Conservation (phyloP, 2,797 vertebrate species). For the Allobates femoralis region DNA sequence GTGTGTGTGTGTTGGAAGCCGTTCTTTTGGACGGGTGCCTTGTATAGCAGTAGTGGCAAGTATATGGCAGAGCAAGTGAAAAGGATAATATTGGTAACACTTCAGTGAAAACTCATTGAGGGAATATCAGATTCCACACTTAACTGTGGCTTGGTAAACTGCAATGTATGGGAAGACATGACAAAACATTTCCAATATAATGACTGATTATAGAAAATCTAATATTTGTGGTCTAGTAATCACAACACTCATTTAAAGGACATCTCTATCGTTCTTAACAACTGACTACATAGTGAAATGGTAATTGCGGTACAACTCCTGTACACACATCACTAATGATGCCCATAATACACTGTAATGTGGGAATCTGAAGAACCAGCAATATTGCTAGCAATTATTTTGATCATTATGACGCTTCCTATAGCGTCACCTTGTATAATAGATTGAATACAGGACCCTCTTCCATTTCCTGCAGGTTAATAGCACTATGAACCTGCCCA, state of each 20-base stretch:
- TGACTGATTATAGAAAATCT: background rate
- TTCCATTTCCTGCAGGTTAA: too few relatives aligned
- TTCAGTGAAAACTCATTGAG: conserved; percentile 51
- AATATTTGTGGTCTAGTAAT: conserved; percentile 4
- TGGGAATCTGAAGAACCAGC: background rate
- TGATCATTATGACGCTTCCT: too few relatives aligned
- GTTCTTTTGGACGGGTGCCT: conserved; percentile 55
- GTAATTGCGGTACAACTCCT: background rate
- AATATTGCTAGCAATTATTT: background rate
- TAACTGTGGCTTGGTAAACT: conserved; percentile 39
- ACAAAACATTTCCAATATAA: conserved; percentile 44
- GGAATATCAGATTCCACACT: conserved; percentile 36
- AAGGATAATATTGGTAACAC: conserved; percentile 55
- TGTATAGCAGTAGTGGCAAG: conserved; percentile 55
- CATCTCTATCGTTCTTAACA: background rate
- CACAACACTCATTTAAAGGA: background rate
- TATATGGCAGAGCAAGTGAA: conserved; percentile 42
- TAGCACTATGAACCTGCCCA: too few relatives aligned
- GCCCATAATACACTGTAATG: background rate
- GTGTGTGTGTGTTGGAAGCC: conserved; percentile 51
- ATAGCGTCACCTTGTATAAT: too few relatives aligned
- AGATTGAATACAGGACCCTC: too few relatives aligned
- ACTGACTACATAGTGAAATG: background rate
- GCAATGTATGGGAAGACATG: conserved; percentile 25
- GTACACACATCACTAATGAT: background rate